Evolutionary conservation across 2,797 vertebrate genomes (phyloP), one percentile per base, ranked within the genome.

Genomic region (Sus cebifrons): DNA sequence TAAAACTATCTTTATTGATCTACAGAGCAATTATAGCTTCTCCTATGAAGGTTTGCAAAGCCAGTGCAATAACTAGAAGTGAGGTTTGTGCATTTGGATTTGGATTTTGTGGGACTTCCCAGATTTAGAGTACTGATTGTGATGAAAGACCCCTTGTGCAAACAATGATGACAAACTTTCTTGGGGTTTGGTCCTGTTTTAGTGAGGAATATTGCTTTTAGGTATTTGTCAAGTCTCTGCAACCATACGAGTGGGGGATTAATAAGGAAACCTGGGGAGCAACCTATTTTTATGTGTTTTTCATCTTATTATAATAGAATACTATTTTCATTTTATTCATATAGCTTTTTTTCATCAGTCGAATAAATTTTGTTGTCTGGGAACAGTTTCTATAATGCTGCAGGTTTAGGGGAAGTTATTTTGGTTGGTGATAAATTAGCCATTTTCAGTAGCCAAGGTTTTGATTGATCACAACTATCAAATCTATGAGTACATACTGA

Each of bases 271-370:
- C 36, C 13, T 81, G 94, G 56, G 93, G 93, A 36, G 21, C 56
- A 90, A 67, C 16, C 17, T 96, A 95, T 86, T 97, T 95, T 97
- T 95, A 60, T 84, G 6, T 95, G 25, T 79, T 89, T 89, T 96
- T 29, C 4, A 83, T n/a, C 23, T 94, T 88, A 83, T 91, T 91
- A 36, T 27, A 83, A 65, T 86, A 91, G 52, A 85, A 85, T 77
- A 23, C 32, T 95, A 78, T 96, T 96, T 97, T 96, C 68, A 86
- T 90, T 92, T 95, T 95, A 86, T 70, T 85, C 12, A 5, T 86
- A 5, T n/a, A 92, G 95, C 15, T 54, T 74, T 77, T 95, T 93
- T 83, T 32, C 25, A 75, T 49, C n/a, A 91, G 23, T 36, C 29
- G 91, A 32, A 73, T 8, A 95, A 94, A 64, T 93, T 87, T 84